phyloP scores from a whole-genome alignment of 2,888 invertebrate species.

The Cephonodes hylas region DNA sequence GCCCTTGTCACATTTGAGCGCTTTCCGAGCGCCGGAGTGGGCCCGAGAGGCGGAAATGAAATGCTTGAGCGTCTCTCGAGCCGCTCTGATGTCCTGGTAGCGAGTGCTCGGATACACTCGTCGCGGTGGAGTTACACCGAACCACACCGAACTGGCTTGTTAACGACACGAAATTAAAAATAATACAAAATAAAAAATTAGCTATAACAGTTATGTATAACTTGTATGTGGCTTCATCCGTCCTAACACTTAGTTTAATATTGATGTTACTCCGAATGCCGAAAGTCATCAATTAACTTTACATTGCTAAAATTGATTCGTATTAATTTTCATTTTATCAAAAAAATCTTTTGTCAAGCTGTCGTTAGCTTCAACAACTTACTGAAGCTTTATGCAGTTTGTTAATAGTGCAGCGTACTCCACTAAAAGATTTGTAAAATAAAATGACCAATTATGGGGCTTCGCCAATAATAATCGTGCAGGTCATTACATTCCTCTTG shows the following conservation, averaged over 20 bases:
- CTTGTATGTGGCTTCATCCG: no score
- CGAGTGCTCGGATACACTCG: neutral
- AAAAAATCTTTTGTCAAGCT: no score
- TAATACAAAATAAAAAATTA: neutral
- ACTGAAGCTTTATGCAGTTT: no score
- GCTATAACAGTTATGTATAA: no score
- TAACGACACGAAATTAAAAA: neutral
- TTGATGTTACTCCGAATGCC: no score
- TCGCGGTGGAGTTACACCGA: neutral
- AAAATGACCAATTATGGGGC: neutral
- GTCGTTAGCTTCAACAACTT: no score
- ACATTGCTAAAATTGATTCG: no score
- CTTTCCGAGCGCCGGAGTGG: conserved; percentile 9
- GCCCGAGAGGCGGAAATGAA: conserved; percentile 25
- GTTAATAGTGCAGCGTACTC: no score
- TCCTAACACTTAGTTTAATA: no score
- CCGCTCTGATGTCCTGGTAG: conserved; percentile 24
- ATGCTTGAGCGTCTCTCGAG: conserved; percentile 18
- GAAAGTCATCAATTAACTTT: no score
- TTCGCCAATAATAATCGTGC: neutral
- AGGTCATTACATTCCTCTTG: neutral
- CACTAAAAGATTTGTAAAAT: no score
- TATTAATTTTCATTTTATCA: no score
- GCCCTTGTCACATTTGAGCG: conserved; percentile 13
- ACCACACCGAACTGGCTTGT: neutral